A percentile compares a stretch with the other conserved stretches of the same genome.
Conservation (phyloP, 2,797 vertebrate species). For the Petrocephalus sullivani region DNA sequence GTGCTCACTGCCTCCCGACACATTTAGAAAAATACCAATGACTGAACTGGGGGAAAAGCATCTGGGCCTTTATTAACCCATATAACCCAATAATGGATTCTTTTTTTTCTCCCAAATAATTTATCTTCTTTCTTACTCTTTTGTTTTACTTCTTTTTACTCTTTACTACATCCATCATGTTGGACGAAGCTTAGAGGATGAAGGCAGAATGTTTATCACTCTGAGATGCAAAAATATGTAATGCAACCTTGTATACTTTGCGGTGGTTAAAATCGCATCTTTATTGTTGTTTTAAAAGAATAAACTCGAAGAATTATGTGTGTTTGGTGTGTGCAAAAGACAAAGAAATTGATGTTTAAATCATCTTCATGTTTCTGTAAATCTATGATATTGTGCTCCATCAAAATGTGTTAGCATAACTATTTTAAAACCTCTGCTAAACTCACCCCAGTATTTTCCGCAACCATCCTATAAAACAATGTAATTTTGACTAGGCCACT, state of each 20-base stretch:
- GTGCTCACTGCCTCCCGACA: not conserved
- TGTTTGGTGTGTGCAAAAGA: not conserved
- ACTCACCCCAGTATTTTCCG: not conserved
- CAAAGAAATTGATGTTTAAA: not conserved
- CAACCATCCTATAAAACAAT: not conserved
- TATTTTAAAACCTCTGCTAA: not conserved
- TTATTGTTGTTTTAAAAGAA: not conserved
- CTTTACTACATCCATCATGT: not conserved
- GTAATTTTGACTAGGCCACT: not conserved
- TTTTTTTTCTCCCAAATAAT: not conserved
- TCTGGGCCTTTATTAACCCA: not conserved
- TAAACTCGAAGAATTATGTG: not conserved
- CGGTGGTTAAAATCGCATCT: not conserved
- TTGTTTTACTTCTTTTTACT: not conserved
- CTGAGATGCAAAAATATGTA: not conserved
- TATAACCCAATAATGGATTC: not conserved
- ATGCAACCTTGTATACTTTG: not conserved
- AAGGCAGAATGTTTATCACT: not conserved
- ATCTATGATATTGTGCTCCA: not conserved
- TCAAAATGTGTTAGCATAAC: not conserved
- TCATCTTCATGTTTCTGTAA: not conserved
- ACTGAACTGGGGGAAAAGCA: not conserved
- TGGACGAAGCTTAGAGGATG: not conserved
- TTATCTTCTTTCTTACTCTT: not conserved
- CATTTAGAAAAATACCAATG: not conserved